Base-by-base conservation (phyloP, 2,113 vertebrate genomes). In the Ailuropoda melanoleuca region DNA sequence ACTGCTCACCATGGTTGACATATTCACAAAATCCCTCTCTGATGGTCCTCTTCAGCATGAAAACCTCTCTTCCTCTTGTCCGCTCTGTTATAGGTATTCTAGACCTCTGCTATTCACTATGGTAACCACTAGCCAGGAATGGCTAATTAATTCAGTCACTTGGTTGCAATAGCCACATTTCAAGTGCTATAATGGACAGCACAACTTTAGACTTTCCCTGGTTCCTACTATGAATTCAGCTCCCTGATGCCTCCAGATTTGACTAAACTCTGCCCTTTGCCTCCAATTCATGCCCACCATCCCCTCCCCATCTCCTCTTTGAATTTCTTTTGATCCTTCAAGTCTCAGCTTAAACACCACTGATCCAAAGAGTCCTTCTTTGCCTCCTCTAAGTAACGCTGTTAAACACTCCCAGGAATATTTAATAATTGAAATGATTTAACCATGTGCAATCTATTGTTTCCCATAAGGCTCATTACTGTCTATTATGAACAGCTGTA, bases 301-400 rank as follows among this genome's bases (percentile, higher is more conserved):
- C 7, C 4, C 66, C 12, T 74, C 37, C 80, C 18, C 24, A 15
- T 0, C 3, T 5, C 72, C 15, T 93, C 62, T 70, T 43, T 81
- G 18, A 92, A 83, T 50, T 95, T 26, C 64, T 84, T 92, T n/a
- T 48, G 24, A 95, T 72, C n/a, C 60, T 90, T 75, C 72, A 86
- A 66, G 55, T 43, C 56, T 74, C 86, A 82, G 37, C 17, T 93
- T 75, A 82, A 9, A 93, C 5, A 60, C 31, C 34, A 90, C 19
- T 66, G 12, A 66, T 50, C 15, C 56, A 64, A 6, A 86, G 31
- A 93, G 31, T 48, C 34, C 34, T 75, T 66, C 46, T 82, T 78
- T 84, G 29, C 3, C 81, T 43, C 46, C 34, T 78, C 62, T 93
- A 96, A 31, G 37, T 88, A 86, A 90, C 18, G 24, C 64, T 92